These are phyloP conservation scores for Hyles euphorbiae DNA, from an alignment of 1,140 invertebrate genomes.

Conservation along the genomic window DNA sequence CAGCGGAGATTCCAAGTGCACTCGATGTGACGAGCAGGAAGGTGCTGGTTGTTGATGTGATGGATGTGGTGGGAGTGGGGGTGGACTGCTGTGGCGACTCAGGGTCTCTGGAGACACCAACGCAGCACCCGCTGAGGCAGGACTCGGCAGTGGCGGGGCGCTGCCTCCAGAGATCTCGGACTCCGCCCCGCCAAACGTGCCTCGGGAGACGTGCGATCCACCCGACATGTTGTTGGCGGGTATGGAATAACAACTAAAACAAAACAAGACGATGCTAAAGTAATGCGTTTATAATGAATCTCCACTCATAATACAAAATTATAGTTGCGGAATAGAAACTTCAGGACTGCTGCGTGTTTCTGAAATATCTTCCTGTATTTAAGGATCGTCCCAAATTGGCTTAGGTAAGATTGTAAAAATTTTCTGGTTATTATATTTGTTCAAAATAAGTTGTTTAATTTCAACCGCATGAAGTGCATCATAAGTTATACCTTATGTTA, in stretches of 20 bases:
- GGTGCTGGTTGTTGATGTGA: conserved; percentile 61
- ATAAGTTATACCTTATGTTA: too few relatives aligned
- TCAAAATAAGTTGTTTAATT: too few relatives aligned
- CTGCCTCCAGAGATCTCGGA: conserved; percentile 55
- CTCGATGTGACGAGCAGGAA: conserved; percentile 68
- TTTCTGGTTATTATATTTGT: too few relatives aligned
- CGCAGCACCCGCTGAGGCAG: conserved; percentile 82
- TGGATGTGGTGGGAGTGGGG: conserved; percentile 61
- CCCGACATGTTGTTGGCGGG: conserved; percentile 78
- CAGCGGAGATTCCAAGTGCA: conserved; percentile 67
- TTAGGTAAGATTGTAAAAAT: too few relatives aligned
- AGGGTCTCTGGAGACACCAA: conserved; percentile 84
- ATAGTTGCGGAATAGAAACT: too few relatives aligned
- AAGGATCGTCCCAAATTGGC: too few relatives aligned
- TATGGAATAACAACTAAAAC: conserved; percentile 76
- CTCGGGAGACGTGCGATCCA: conserved; percentile 74
- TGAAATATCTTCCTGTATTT: too few relatives aligned
- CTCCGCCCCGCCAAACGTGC: conserved; percentile 55
- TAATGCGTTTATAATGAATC: not conserved
- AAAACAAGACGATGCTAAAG: conserved; percentile 20
- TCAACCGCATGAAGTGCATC: too few relatives aligned
- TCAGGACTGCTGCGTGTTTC: too few relatives aligned
- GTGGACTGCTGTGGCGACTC: conserved; percentile 66
- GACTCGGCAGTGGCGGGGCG: conserved; percentile 78
- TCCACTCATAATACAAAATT: not conserved